Evolutionary conservation across 2,113 vertebrate species (phyloP).

Genomic region (Eurystomus gularis): DNA sequence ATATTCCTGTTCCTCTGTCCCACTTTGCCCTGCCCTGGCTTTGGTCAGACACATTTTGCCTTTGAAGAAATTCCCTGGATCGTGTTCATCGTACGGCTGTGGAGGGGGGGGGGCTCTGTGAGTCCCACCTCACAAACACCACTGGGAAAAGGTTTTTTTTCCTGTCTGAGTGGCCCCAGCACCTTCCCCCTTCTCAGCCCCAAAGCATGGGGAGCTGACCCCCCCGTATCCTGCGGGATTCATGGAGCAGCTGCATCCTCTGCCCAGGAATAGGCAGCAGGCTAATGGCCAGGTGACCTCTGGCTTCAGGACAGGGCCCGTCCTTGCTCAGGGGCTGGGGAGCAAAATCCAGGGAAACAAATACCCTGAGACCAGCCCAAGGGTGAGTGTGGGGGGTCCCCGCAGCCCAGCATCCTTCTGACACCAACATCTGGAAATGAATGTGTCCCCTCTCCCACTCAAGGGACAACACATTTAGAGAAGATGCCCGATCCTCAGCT

Average conservation of each 20-base stretch:
- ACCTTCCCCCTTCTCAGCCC: not conserved
- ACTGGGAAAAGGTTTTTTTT: not conserved
- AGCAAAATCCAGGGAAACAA: not conserved
- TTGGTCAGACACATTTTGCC: not conserved
- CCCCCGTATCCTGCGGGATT: not conserved
- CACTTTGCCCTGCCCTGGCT: rapidly evolving
- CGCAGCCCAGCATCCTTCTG: not conserved
- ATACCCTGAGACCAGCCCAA: not conserved
- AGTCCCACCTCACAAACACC: not conserved
- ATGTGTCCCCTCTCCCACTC: rapidly evolving
- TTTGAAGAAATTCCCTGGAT: not conserved
- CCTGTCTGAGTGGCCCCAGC: not conserved
- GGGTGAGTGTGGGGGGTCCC: rapidly evolving
- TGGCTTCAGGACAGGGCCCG: not conserved
- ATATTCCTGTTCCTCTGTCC: not conserved
- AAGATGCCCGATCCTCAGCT: rapidly evolving
- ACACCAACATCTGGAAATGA: rapidly evolving
- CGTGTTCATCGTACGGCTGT: rapidly evolving
- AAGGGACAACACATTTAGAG: rapidly evolving
- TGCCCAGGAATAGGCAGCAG: not conserved
- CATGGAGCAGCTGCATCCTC: not conserved
- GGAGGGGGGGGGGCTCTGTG: not conserved
- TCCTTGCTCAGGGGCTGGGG: not conserved
- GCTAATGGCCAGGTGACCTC: not conserved
- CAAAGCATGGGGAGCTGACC: rapidly evolving